phyloP scores from a whole-genome alignment of 2,797 vertebrate genomes.

The Semaprochilodus insignis region DNA sequence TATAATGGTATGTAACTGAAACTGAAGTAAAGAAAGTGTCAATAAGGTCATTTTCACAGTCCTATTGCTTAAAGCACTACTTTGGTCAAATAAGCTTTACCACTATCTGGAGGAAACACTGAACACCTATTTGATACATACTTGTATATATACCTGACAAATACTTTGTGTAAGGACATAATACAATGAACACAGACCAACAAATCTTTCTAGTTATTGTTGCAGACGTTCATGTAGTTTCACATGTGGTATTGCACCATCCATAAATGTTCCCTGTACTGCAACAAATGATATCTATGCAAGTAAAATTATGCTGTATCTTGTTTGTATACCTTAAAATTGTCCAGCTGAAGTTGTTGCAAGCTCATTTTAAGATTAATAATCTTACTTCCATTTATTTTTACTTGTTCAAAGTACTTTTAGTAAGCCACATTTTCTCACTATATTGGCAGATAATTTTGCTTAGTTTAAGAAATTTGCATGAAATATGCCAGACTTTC shows the following conservation, averaged over 20 bases:
- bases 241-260: slow-evolving; percentile 16
- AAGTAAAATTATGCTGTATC: too few relatives aligned
- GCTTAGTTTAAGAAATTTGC: too few relatives aligned
- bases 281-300: too few relatives aligned
- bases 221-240: slow-evolving; percentile 32
- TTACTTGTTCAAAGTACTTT: too few relatives aligned
- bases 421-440: too few relatives aligned
- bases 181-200: neutral
- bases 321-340: too few relatives aligned
- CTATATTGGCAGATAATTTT: too few relatives aligned
- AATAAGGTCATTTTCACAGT: neutral
- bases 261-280: slow-evolving; percentile 33
- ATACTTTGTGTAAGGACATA: neutral
- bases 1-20: too few relatives aligned
- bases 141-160: neutral
- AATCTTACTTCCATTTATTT: too few relatives aligned
- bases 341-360: too few relatives aligned
- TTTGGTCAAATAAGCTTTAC: neutral
- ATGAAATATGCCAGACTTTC: too few relatives aligned
- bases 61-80: neutral
- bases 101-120: neutral
- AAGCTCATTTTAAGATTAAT: too few relatives aligned
- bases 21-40: neutral
- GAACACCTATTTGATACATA: neutral
- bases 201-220: slow-evolving; percentile 13